Evolutionary conservation across 2,888 invertebrate genomes (phyloP), one percentile per base, ranked within the genome.

Genomic region (Blastobasis lacticolella): DNA sequence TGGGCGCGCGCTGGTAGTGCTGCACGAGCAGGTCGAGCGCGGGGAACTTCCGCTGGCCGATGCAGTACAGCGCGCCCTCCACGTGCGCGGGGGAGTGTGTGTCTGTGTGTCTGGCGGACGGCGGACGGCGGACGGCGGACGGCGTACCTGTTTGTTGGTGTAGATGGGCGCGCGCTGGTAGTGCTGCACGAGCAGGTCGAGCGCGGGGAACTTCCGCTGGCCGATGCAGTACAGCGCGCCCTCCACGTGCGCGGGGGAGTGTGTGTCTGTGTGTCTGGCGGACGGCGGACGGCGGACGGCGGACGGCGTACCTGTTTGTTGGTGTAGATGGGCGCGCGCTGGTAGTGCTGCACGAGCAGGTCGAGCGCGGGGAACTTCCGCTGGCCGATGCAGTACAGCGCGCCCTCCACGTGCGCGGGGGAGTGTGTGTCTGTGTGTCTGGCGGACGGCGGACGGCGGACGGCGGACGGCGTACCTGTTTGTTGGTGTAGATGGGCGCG

Each of bases 121-220:
- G n/a, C n/a, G n/a, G n/a, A n/a, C n/a, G n/a, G n/a, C n/a, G n/a
- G n/a, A n/a, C n/a, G n/a, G n/a, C n/a, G n/a, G n/a, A n/a, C n/a
- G n/a, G 6, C 47, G 23, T 44, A 51, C 54, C 83, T 96, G 95
- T 82, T 97, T 97, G 90, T 97, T 97, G 73, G 97, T 98, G 89
- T 98, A 99, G 78, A 99, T 99, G 66, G 99, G 99, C 69, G 99
- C 97, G 77, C 96, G 94, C 90, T 97, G 98, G 91, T 99, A 99
- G 89, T 99, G 99, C 77, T 96, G 95, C 67, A 99, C 98, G 65
- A 99, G 91, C 81, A 97, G 97, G 78, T 99, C 98, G 72, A 99
- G 90, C 53, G 96, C 94, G 71, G 95, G 94, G 89, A 99, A 99
- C 88, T 96, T 96, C 77, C 99, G 95, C 89, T 98, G 98, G 45